These are phyloP conservation scores for Gari tellinella DNA, from an alignment of 2,888 invertebrate genomes.

Conservation along the genomic window DNA sequence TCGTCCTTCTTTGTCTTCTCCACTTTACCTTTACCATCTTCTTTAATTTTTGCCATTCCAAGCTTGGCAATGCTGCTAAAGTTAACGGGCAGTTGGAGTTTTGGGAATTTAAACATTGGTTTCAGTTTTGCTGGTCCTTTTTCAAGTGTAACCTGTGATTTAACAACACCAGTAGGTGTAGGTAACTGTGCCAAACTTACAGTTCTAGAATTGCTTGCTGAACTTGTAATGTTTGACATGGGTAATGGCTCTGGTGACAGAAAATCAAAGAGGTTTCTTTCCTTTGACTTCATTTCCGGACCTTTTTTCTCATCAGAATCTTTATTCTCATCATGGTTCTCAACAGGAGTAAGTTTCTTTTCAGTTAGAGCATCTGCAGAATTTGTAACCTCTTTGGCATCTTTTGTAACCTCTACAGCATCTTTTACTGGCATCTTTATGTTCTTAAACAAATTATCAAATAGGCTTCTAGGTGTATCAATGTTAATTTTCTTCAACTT, in stretches of 20 bases:
- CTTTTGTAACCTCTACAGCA: neutral
- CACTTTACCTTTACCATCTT: conserved; percentile 11
- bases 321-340: neutral
- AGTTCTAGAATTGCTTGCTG: too few relatives aligned
- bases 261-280: conserved; percentile 56
- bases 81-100: conserved; percentile 43
- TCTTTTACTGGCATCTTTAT: conserved; percentile 33
- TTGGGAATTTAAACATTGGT: conserved; percentile 55
- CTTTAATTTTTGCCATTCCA: conserved; percentile 51
- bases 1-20: too few relatives aligned
- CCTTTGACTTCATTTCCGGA: conserved; percentile 16
- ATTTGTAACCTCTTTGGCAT: neutral
- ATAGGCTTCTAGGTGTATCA: conserved; percentile 16
- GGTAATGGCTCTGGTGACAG: conserved; percentile 16
- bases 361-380: neutral
- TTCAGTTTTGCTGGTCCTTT: conserved; percentile 12
- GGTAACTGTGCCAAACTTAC: too few relatives aligned
- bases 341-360: neutral
- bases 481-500: too few relatives aligned
- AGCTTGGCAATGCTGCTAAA: conserved; percentile 60
- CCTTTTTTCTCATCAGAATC: neutral
- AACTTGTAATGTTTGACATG: too few relatives aligned
- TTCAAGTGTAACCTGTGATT: too few relatives aligned
- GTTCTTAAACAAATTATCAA: conserved; percentile 51
- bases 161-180: too few relatives aligned